Evolutionary conservation across 2,113 vertebrate species (phyloP), one percentile per base, ranked within the genome.

Genomic region (Thunnus maccoyii): DNA sequence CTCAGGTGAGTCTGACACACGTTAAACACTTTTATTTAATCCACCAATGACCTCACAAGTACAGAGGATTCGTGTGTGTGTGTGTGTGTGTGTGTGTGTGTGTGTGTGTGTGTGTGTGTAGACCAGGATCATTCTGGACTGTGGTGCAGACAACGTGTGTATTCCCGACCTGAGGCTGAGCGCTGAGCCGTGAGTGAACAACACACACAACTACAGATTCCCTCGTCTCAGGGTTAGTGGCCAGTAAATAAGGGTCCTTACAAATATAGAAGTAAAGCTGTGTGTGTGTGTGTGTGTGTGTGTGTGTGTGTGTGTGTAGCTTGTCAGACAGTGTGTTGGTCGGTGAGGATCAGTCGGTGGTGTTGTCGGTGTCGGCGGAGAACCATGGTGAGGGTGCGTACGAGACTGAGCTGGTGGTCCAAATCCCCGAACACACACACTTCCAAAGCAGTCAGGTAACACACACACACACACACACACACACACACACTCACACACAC

Each of bases 121-220:
- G 96, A 95, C 95, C 66, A 95, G 96, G 76, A 96, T 97, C 70
- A 87, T 96, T 89, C 92, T 97, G 82, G 96, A 97, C 83, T 97
- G 96, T 65, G 96, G 96, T 3, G 96, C 96, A 8, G 96, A 97
- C 91, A 96, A 97, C 82, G 93, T 97, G 86, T 97, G 96, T 78
- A 95, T 97, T 22, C 96, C 96, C 44, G 96, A 97, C 79, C 91
- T 97, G 18, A 95, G 96, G 84, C 94, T 97, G 65, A 71, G 36
- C 0, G 77, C 61, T 14, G 9, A 55, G 14, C 60, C 17, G 83
- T 85, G 25, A 85, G 76, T 65, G 3, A 20, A 13, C n/a, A 78
- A 57, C n/a, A 36, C 9, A 56, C 58, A 52, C 15, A 36, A 1
- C 5, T 9, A 36, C 36, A 36, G 6, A 36, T 5, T 8, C 36